phyloP scores from a whole-genome alignment of 2,888 invertebrate genomes.

The Cephus spinipes region DNA sequence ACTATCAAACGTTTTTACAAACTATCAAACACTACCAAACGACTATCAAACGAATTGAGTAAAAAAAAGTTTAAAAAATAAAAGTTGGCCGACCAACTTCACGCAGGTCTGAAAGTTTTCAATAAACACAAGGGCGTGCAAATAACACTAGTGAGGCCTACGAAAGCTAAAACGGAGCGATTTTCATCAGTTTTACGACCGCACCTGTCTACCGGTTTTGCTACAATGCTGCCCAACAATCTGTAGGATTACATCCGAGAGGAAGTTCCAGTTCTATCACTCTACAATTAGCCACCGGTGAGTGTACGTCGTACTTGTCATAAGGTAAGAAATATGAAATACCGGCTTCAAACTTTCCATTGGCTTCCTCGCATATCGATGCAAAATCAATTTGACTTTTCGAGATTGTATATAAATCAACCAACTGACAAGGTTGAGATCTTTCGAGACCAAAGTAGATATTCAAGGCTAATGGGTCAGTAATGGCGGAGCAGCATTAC shows the following conservation, averaged over 20 bases:
- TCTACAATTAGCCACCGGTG: slow-evolving; percentile 34
- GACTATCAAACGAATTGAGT: no score
- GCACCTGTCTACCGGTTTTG: not conserved
- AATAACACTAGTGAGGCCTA: not conserved
- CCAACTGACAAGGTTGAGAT: not conserved
- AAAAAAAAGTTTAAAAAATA: no score
- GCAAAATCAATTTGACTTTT: not conserved
- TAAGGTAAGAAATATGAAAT: slow-evolving; percentile 26
- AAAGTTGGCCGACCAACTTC: no score
- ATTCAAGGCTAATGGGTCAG: slow-evolving; percentile 9
- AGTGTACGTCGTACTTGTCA: slow-evolving; percentile 25
- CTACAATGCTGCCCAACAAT: slow-evolving; percentile 21
- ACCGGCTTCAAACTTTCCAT: not conserved
- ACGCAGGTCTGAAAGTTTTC: not conserved
- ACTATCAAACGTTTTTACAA: no score
- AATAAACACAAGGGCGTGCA: not conserved
- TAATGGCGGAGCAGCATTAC: slow-evolving; percentile 3
- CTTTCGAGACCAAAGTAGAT: not conserved
- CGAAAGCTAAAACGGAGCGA: not conserved
- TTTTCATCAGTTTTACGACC: not conserved
- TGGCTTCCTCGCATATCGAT: not conserved
- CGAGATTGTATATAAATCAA: not conserved
- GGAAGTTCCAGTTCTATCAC: slow-evolving; percentile 32
- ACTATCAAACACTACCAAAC: no score
- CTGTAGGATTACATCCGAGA: slow-evolving; percentile 27